These are phyloP conservation scores for Tetramorium bicarinatum DNA, from an alignment of 2,888 invertebrate species.

Conservation along the genomic window DNA sequence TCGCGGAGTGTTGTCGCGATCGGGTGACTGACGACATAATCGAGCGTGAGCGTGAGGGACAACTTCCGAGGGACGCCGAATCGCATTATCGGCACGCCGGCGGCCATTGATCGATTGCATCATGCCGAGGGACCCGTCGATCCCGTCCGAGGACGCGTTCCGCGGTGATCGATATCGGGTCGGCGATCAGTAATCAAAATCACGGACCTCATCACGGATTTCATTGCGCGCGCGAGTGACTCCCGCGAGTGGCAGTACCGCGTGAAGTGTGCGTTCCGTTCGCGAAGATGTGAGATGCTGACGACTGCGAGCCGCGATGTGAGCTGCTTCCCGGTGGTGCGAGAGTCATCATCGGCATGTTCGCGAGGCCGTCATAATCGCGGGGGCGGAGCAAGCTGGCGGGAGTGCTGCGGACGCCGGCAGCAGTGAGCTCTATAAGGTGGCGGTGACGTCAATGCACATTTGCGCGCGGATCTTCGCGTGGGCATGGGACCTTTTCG, in stretches of 20 bases:
- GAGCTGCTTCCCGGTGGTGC: conserved; percentile 1
- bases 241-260: background rate
- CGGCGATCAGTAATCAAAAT: background rate
- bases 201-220: background rate
- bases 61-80: background rate
- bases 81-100: background rate
- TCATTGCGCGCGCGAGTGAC: background rate
- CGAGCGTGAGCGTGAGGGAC: background rate
- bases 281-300: conserved; percentile 5
- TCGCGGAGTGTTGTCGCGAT: background rate
- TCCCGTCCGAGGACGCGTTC: background rate
- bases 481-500: conserved; percentile 82
- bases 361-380: background rate
- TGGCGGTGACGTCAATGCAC: conserved; percentile 81
- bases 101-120: too few species aligned
- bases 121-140: background rate
- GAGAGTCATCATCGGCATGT: background rate
- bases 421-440: conserved; percentile 31
- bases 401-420: conserved; percentile 2
- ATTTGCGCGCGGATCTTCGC: conserved; percentile 82
- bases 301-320: background rate
- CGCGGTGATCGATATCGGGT: conserved; percentile 10
- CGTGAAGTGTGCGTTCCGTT: background rate
- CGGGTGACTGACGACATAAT: background rate
- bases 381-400: background rate